Evolutionary conservation across 1,140 invertebrate genomes (phyloP).

Genomic region (Elymnias hypermnestra): DNA sequence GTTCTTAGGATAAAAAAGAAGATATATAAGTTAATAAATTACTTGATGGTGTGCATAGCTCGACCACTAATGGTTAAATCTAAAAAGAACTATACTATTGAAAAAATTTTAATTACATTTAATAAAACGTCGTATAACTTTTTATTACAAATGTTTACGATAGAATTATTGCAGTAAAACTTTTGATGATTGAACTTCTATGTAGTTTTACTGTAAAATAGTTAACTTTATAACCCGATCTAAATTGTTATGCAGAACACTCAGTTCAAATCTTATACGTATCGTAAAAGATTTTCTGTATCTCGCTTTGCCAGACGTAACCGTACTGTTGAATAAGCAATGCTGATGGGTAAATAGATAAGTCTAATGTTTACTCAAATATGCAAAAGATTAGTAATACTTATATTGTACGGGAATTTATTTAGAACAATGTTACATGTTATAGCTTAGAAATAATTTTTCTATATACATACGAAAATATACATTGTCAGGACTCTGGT

Average conservation of each 20-base stretch:
- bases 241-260: slow-evolving; percentile 6
- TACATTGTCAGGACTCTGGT: too few species aligned
- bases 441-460: too few species aligned
- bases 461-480: too few species aligned
- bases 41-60: too few species aligned
- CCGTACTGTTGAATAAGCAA: slow-evolving; percentile 3
- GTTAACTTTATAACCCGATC: not conserved
- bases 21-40: too few species aligned
- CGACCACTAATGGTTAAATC: too few species aligned
- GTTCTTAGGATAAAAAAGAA: too few species aligned
- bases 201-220: not conserved
- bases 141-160: too few species aligned
- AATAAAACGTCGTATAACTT: too few species aligned
- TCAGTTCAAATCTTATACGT: not conserved
- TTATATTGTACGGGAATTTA: not conserved
- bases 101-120: too few species aligned
- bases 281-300: not conserved
- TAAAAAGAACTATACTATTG: too few species aligned
- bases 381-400: not conserved
- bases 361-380: not conserved
- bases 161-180: too few species aligned
- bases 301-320: slow-evolving; percentile 1
- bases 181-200: not conserved
- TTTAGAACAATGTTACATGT: not conserved
- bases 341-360: slow-evolving; percentile 2